These are phyloP conservation scores for Daktulosphaira vitifoliae DNA, from an alignment of 1,140 invertebrate genomes.

Conservation along the genomic window DNA sequence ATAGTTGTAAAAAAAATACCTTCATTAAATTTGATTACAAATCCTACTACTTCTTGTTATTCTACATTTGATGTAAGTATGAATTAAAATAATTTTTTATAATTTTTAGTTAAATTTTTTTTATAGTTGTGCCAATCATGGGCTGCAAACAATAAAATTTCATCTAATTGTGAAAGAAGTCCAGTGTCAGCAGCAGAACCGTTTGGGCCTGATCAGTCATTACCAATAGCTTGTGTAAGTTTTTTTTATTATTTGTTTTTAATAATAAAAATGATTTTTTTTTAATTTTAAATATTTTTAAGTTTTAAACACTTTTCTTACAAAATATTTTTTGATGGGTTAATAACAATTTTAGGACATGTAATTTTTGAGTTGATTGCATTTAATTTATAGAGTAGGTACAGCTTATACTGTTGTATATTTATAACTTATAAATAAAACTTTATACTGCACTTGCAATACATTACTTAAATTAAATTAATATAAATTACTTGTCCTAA, in stretches of 20 bases:
- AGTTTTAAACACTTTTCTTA: too few species aligned
- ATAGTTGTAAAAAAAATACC: background rate
- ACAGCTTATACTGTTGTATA: too few species aligned
- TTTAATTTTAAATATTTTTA: background rate
- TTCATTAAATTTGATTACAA: background rate
- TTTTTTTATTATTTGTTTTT: background rate
- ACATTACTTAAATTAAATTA: too few species aligned
- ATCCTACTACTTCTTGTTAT: slow-evolving; percentile 14
- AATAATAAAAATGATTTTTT: slow-evolving; percentile 1
- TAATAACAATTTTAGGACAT: too few species aligned
- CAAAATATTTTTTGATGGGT: too few species aligned
- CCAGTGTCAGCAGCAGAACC: slow-evolving; percentile 51
- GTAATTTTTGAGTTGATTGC: too few species aligned
- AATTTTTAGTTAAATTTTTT: slow-evolving; percentile 19
- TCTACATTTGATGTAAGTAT: slow-evolving; percentile 14
- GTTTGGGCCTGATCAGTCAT: slow-evolving; percentile 51
- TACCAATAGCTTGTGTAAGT: slow-evolving; percentile 45
- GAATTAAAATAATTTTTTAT: background rate
- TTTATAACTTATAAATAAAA: too few species aligned
- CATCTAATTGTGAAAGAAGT: slow-evolving; percentile 39
- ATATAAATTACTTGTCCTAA: too few species aligned
- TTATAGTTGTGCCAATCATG: slow-evolving; percentile 37
- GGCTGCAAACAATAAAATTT: slow-evolving; percentile 12
- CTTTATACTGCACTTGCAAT: too few species aligned
- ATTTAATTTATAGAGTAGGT: too few species aligned